Conservation (phyloP, 2,888 invertebrate genomes). For the Stenotaenia linearis region DNA sequence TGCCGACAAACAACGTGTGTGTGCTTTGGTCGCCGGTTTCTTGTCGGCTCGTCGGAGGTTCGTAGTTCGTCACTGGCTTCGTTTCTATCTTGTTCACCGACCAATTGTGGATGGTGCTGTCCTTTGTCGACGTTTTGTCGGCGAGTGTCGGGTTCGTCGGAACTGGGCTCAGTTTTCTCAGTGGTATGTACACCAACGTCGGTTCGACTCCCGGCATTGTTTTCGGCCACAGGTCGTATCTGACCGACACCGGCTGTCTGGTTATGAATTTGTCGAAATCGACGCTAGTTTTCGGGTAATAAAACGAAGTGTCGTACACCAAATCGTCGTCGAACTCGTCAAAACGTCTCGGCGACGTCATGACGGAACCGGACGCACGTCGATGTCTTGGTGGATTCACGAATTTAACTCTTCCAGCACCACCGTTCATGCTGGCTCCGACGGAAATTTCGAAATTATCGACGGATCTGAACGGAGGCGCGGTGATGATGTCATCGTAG, state of each 20-base stretch:
- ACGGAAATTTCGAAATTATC: conserved; percentile 27
- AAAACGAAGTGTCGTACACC: neutral
- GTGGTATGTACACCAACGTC: neutral
- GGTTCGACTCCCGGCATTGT: neutral
- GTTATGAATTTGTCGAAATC: neutral
- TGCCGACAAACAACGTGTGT: neutral
- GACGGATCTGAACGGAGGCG: neutral
- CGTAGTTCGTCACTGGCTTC: neutral
- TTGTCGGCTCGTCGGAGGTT: neutral
- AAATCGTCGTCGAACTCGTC: neutral
- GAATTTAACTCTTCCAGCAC: neutral
- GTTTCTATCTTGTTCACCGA: neutral
- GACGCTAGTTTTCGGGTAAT: neutral
- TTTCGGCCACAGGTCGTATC: neutral
- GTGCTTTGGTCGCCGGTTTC: neutral
- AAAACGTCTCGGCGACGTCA: neutral
- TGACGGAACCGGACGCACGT: neutral
- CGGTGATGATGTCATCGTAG: conserved; percentile 30
- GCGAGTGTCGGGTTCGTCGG: neutral
- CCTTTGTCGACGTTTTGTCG: neutral
- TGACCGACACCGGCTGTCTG: neutral
- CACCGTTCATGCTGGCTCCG: conserved; percentile 7
- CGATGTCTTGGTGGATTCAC: neutral
- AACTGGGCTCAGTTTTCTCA: neutral
- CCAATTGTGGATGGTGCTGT: neutral